Evolutionary conservation across 2,888 invertebrate genomes (phyloP).

Genomic region (Euproctis similis): DNA sequence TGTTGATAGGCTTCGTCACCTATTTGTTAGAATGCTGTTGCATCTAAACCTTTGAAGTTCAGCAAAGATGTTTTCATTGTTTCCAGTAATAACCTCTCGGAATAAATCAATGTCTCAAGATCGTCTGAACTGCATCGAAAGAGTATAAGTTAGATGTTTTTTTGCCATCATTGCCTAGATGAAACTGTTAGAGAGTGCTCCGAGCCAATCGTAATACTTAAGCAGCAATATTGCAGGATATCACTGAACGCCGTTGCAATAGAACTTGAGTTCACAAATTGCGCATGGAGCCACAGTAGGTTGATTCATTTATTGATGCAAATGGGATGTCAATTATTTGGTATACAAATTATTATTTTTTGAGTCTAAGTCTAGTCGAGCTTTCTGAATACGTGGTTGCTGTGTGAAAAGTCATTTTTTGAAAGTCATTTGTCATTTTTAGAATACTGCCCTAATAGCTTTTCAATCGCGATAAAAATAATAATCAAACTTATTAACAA

Average conservation of each 20-base stretch:
- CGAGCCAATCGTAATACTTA: conserved; percentile 35
- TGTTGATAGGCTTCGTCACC: too few species aligned
- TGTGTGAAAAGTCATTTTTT: too few species aligned
- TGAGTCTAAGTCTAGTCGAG: too few species aligned
- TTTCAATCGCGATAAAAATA: too few species aligned
- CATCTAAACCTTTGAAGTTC: too few species aligned
- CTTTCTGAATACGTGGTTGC: too few species aligned
- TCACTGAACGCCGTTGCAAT: conserved; percentile 25
- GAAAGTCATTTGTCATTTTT: too few species aligned
- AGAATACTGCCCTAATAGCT: too few species aligned
- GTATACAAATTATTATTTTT: too few species aligned
- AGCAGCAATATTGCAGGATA: conserved; percentile 45
- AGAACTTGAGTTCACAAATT: conserved; percentile 14
- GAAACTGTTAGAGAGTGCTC: conserved; percentile 45
- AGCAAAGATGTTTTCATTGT: too few species aligned
- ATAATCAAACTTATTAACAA: too few species aligned
- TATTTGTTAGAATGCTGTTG: too few species aligned
- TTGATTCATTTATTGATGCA: neutral
- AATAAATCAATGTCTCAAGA: conserved; percentile 31
- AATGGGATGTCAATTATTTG: neutral
- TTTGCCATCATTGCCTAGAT: conserved; percentile 51
- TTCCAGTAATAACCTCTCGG: conserved; percentile 2
- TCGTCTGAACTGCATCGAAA: conserved; percentile 19
- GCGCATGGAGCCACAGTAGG: neutral
- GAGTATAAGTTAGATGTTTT: conserved; percentile 27